Evolutionary conservation across 2,888 invertebrate genomes (phyloP).

Genomic region (Herminia tarsipennalis): DNA sequence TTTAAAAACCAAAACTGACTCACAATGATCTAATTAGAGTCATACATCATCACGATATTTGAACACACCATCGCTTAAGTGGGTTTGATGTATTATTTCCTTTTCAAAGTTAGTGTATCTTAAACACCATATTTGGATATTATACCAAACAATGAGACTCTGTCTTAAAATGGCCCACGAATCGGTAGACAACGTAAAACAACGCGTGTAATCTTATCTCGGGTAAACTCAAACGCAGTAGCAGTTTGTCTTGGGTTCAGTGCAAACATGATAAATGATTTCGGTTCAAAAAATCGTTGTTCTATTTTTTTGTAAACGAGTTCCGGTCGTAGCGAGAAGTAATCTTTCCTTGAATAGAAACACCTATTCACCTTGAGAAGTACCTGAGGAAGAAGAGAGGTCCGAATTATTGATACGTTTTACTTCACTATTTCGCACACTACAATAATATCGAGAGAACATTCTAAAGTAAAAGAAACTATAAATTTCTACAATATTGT

Average conservation of each 20-base stretch:
- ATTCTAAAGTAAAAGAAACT: constrained; percentile 27
- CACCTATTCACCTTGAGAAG: constrained; percentile 86
- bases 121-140: constrained; percentile 64
- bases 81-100: constrained; percentile 55
- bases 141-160: constrained; percentile 75
- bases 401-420: constrained; percentile 70
- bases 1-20: background rate
- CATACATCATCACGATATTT: background rate
- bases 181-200: constrained; percentile 82
- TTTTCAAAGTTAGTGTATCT: constrained; percentile 55
- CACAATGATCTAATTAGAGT: background rate
- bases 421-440: constrained; percentile 31
- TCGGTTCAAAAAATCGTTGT: constrained; percentile 80
- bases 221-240: constrained; percentile 82
- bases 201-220: constrained; percentile 82
- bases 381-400: constrained; percentile 84
- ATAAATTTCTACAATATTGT: constrained; percentile 37
- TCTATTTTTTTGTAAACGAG: constrained; percentile 78
- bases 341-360: constrained; percentile 79
- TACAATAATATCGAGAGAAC: constrained; percentile 27
- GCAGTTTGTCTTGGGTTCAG: constrained; percentile 83
- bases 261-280: constrained; percentile 84
- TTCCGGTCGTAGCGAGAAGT: constrained; percentile 78
- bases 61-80: constrained; percentile 10
- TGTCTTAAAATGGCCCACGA: constrained; percentile 78